Evolutionary conservation across 2,797 vertebrate genomes (phyloP).

Genomic region (Phoxinus dragarum): DNA sequence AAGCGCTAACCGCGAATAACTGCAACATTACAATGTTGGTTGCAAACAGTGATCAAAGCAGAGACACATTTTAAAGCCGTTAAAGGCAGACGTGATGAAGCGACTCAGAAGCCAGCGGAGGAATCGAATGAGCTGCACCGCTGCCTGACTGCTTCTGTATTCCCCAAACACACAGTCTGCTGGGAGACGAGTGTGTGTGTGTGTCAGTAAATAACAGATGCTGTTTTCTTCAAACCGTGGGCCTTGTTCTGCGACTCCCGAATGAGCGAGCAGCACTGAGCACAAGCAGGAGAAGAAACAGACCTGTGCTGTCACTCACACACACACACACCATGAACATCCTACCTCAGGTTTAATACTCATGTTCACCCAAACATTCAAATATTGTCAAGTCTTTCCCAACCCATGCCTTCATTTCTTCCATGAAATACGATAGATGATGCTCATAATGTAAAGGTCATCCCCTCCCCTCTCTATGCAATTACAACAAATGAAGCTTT

Average conservation of each 20-base stretch:
- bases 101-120: slow-evolving; percentile 47
- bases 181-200: slow-evolving; percentile 49
- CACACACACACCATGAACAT: slow-evolving; percentile 56
- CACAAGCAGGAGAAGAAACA: slow-evolving; percentile 58
- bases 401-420: not conserved
- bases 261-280: slow-evolving; percentile 41
- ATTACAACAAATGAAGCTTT: not conserved
- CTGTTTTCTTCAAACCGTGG: slow-evolving; percentile 60
- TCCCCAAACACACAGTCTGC: slow-evolving; percentile 46
- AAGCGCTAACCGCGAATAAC: not conserved
- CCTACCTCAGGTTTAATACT: slow-evolving; percentile 59
- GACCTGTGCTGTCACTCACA: slow-evolving; percentile 69
- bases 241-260: slow-evolving; percentile 59
- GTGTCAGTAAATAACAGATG: slow-evolving; percentile 76
- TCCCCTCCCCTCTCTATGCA: no score
- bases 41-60: slow-evolving; percentile 10
- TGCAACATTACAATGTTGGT: not conserved
- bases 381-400: not conserved
- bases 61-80: not conserved
- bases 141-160: slow-evolving; percentile 58
- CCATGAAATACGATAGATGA: not conserved
- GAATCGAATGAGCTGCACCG: slow-evolving; percentile 59
- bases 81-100: slow-evolving; percentile 44
- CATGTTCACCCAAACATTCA: not conserved
- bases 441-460: not conserved